Evolutionary conservation across 2,888 invertebrate species (phyloP).

Genomic region (Keiferia lycopersicella): DNA sequence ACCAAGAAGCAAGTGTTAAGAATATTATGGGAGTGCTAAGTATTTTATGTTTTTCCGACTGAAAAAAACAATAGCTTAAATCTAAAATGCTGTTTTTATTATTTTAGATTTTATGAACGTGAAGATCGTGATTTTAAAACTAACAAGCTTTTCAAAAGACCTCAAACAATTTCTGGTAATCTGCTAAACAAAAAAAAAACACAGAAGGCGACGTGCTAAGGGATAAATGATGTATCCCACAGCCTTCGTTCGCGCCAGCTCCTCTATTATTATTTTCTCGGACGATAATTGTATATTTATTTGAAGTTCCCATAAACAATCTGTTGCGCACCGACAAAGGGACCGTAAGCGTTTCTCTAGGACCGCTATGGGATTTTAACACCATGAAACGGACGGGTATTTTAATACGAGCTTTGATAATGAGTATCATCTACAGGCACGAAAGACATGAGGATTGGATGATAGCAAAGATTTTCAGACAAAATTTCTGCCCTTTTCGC

Average conservation of each 20-base stretch:
- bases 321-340: conserved; percentile 32
- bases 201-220: conserved; percentile 36
- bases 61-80: too few species aligned
- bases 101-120: too few species aligned
- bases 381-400: conserved; percentile 10
- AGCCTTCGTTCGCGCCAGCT: conserved; percentile 35
- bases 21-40: too few species aligned
- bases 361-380: conserved; percentile 24
- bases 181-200: conserved; percentile 29
- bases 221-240: conserved; percentile 38
- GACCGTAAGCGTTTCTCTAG: conserved; percentile 25
- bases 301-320: conserved; percentile 39
- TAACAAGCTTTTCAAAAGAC: conserved; percentile 12
- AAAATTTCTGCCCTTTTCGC: too few species aligned
- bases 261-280: conserved; percentile 24
- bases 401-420: not conserved
- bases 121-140: not conserved
- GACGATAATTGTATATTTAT: conserved; percentile 41
- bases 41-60: too few species aligned
- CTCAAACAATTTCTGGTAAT: conserved; percentile 23
- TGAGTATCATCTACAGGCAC: too few species aligned
- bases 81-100: too few species aligned
- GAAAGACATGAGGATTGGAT: too few species aligned
- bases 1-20: too few species aligned
- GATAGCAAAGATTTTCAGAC: too few species aligned